These are phyloP conservation scores for Halichondria panicea DNA, from an alignment of 37 sponge, comb jelly and placozoan species.

Conservation along the genomic window DNA sequence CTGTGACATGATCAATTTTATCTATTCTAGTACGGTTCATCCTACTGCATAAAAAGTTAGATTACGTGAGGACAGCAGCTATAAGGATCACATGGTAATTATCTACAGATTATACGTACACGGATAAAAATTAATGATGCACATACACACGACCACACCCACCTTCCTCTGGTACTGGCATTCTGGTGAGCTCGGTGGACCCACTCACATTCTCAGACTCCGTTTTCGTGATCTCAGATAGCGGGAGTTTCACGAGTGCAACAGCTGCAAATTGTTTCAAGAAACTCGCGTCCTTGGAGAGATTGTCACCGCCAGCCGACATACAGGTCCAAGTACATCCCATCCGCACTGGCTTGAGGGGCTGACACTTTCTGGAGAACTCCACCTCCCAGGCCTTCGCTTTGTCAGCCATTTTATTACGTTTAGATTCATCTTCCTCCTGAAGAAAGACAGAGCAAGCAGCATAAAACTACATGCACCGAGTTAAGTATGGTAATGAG, in stretches of 20 bases:
- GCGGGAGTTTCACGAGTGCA: conserved; percentile 31
- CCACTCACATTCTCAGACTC: too few relatives aligned
- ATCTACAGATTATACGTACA: too few relatives aligned
- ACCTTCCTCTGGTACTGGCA: conserved; percentile 76
- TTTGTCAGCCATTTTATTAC: too few relatives aligned
- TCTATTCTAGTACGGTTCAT: too few relatives aligned
- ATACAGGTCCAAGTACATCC: conserved; percentile 58
- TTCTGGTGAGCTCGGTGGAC: too few relatives aligned
- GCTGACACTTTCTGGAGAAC: conserved; percentile 61
- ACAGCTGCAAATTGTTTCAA: conserved; percentile 36
- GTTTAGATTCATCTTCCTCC: neutral
- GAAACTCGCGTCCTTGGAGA: conserved; percentile 29
- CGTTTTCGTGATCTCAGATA: conserved; percentile 6
- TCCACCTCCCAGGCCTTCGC: conserved; percentile 84
- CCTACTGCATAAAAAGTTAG: too few relatives aligned
- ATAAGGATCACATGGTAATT: too few relatives aligned
- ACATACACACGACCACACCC: too few relatives aligned
- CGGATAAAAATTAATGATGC: too few relatives aligned
- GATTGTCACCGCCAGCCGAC: neutral
- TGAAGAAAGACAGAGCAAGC: neutral
- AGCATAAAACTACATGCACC: neutral
- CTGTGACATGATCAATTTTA: too few relatives aligned
- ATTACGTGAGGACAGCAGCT: too few relatives aligned
- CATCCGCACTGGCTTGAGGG: conserved; percentile 60
- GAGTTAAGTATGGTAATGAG: neutral